Percentiles rank a stretch among this genome's conserved stretches.
Evolutionary conservation across 2,113 vertebrate species (phyloP).

Genomic region (Tursiops truncatus): DNA sequence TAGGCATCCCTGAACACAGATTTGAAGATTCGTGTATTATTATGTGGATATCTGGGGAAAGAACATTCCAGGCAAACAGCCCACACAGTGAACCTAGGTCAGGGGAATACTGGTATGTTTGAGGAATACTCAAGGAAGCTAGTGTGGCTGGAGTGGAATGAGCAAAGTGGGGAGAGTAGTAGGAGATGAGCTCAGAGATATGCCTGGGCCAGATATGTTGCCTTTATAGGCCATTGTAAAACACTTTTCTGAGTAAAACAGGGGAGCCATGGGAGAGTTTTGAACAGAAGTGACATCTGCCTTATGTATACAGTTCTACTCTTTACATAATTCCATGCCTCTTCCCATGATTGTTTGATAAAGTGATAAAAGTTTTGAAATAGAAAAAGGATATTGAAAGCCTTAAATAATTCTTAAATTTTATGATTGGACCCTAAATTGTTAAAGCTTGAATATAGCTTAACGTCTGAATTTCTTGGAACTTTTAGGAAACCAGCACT

Average conservation of each 20-base stretch:
- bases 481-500: conserved; percentile 3
- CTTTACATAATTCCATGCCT: not conserved
- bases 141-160: not conserved
- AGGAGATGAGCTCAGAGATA: not conserved
- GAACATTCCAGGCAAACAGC: not conserved
- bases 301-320: not conserved
- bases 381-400: not conserved
- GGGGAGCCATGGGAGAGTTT: not conserved
- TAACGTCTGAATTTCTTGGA: not conserved
- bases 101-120: not conserved
- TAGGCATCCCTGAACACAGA: not conserved
- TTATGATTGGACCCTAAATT: not conserved
- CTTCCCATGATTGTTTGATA: not conserved
- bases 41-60: not conserved
- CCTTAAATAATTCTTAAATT: not conserved
- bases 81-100: not conserved
- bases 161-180: not conserved
- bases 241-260: not conserved
- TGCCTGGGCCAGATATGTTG: not conserved
- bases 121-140: not conserved
- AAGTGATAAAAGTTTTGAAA: not conserved
- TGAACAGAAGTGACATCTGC: not conserved
- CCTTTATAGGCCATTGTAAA: not conserved
- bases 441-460: not conserved
- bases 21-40: not conserved